A percentile compares a stretch with the other conserved stretches of the same genome.
phyloP scores from a whole-genome alignment of 1,140 invertebrate species.

The Schlechtendalia chinensis region DNA sequence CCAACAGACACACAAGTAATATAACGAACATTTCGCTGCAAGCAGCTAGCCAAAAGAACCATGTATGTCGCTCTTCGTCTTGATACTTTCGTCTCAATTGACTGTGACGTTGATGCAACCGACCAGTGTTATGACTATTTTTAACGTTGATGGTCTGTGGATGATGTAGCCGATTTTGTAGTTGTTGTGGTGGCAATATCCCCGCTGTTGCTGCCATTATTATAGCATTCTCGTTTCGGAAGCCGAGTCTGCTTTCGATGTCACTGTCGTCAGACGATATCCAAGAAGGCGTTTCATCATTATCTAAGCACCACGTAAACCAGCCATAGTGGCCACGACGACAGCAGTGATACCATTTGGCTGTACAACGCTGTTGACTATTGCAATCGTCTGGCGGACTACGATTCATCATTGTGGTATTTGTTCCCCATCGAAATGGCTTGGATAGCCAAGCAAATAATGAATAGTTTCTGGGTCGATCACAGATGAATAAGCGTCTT shows the following conservation, averaged over 20 bases:
- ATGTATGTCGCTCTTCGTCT: background rate
- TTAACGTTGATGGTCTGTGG: background rate
- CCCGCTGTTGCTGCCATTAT: constrained; percentile 12
- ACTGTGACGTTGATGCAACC: background rate
- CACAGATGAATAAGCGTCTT: background rate
- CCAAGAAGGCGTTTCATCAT: background rate
- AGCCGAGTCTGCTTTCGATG: background rate
- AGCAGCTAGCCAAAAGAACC: constrained; percentile 15
- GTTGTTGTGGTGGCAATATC: background rate
- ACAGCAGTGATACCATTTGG: background rate
- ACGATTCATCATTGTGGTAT: background rate
- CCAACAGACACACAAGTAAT: constrained; percentile 1
- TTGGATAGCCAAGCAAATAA: background rate
- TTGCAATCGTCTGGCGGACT: background rate
- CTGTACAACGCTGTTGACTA: background rate
- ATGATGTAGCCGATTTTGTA: background rate
- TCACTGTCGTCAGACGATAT: constrained; percentile 29
- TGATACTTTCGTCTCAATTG: background rate
- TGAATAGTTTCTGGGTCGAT: background rate
- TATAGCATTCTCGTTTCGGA: constrained; percentile 16
- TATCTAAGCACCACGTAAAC: background rate
- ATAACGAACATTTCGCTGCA: background rate
- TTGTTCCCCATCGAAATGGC: background rate
- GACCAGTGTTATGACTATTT: background rate
- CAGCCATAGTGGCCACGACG: background rate